Conservation (phyloP, 1,140 invertebrate species). For the Pantala flavescens region DNA sequence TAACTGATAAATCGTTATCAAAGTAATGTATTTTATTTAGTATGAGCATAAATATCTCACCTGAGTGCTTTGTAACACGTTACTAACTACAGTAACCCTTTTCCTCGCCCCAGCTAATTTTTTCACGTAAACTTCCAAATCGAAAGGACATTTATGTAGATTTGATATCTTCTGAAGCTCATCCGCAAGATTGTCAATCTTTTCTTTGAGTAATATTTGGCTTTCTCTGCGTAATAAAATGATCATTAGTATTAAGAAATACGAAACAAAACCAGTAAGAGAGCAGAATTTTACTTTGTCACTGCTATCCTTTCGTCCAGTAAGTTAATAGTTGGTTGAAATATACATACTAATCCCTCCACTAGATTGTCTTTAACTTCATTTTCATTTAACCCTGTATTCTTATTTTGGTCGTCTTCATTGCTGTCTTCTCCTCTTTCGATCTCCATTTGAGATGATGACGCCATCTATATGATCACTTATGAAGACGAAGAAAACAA, state of each 20-base stretch:
- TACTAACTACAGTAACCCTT: conserved; percentile 77
- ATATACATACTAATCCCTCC: conserved; percentile 75
- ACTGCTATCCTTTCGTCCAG: conserved; percentile 78
- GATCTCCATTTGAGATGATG: too few species aligned
- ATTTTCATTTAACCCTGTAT: conserved; percentile 57
- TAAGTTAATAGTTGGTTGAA: conserved; percentile 83
- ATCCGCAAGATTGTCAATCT: conserved; percentile 74
- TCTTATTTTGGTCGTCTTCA: too few species aligned
- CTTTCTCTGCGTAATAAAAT: conserved; percentile 54
- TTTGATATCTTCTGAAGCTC: conserved; percentile 73
- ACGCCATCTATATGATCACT: too few species aligned
- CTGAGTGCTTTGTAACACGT: conserved; percentile 76
- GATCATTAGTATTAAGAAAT: conserved; percentile 14
- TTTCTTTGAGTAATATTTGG: conserved; percentile 76
- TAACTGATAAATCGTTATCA: too few species aligned
- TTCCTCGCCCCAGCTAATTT: conserved; percentile 79
- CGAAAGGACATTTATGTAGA: conserved; percentile 65
- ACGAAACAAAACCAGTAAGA: neutral
- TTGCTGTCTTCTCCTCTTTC: too few species aligned
- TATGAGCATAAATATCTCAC: conserved; percentile 37
- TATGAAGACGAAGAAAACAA: too few species aligned
- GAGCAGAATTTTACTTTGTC: conserved; percentile 54
- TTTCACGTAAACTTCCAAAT: conserved; percentile 80
- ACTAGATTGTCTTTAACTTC: conserved; percentile 80
- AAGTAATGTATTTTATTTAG: too few species aligned